phyloP scores from a whole-genome alignment of 2,113 vertebrate species.

The Xenopus laevis region DNA sequence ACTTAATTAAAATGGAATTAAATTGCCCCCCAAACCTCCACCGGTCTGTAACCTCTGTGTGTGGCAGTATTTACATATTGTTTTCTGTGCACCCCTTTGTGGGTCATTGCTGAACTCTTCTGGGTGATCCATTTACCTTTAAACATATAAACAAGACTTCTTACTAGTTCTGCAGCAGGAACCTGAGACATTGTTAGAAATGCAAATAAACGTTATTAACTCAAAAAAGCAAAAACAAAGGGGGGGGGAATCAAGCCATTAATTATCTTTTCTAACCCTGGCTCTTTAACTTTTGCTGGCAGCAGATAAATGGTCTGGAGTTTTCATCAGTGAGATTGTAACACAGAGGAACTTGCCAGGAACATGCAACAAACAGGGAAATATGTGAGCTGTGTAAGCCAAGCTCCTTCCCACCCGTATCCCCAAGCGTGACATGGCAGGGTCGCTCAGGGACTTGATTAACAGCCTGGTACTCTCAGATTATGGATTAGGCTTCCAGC shows the following conservation, averaged over 20 bases:
- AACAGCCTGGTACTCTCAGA: background rate
- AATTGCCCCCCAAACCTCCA: too few species aligned
- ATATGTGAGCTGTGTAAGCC: background rate
- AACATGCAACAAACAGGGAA: slow-evolving; percentile 22
- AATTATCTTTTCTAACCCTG: slow-evolving; percentile 31
- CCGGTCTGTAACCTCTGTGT: too few species aligned
- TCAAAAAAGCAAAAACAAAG: background rate
- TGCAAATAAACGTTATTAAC: background rate
- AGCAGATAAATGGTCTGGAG: slow-evolving; percentile 31
- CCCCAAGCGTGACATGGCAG: background rate
- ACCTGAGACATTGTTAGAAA: too few species aligned
- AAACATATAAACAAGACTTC: too few species aligned
- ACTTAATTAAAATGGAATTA: too few species aligned
- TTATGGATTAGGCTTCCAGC: slow-evolving; percentile 13
- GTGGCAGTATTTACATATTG: too few species aligned
- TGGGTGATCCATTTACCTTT: too few species aligned
- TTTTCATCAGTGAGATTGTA: slow-evolving; percentile 21
- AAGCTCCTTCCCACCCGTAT: background rate
- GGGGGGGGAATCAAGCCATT: slow-evolving; percentile 15
- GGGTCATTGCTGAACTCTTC: too few species aligned
- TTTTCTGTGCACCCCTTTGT: too few species aligned
- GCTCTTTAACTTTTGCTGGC: slow-evolving; percentile 36
- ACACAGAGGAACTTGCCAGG: slow-evolving; percentile 20
- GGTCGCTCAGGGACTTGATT: background rate
- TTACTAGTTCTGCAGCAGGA: too few species aligned